A percentile compares a stretch with the other conserved stretches of the same genome.
phyloP scores from a whole-genome alignment of 1,140 invertebrate species.

The Glossosoma conforme region DNA sequence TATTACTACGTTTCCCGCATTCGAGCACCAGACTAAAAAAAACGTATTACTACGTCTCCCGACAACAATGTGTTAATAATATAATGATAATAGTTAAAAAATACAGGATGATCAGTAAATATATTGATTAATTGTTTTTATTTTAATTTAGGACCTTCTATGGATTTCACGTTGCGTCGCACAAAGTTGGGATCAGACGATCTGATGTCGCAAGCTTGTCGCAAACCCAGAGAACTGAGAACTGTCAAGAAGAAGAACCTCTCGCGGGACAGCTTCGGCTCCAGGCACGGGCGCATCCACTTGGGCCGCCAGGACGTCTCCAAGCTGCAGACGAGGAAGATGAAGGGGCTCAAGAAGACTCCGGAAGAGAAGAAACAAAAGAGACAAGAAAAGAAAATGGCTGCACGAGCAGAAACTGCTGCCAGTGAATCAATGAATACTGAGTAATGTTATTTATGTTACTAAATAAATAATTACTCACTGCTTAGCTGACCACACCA shows the following conservation, averaged over 20 bases:
- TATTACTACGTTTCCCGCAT: too few relatives aligned
- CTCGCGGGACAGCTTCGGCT: constrained; percentile 78
- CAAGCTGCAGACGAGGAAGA: constrained; percentile 86
- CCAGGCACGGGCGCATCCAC: constrained; percentile 87
- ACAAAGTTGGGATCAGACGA: constrained; percentile 87
- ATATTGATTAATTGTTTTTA: constrained; percentile 20
- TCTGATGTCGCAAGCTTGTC: constrained; percentile 82
- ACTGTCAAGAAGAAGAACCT: constrained; percentile 89
- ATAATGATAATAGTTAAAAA: constrained; percentile 2
- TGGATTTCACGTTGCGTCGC: constrained; percentile 81
- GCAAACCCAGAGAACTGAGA: constrained; percentile 75
- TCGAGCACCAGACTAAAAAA: too few relatives aligned
- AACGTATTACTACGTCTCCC: too few relatives aligned
- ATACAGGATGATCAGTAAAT: too few relatives aligned
- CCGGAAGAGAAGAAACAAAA: constrained; percentile 61
- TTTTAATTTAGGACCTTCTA: constrained; percentile 64
- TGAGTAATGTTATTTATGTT: too few relatives aligned
- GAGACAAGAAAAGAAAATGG: constrained; percentile 51
- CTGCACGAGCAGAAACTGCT: constrained; percentile 22
- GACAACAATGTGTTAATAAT: too few relatives aligned
- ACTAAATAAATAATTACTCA: too few relatives aligned
- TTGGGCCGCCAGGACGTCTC: constrained; percentile 84
- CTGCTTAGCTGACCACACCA: too few relatives aligned
- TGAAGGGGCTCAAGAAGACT: constrained; percentile 85
- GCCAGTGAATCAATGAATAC: too few relatives aligned